Percentiles rank a stretch among this genome's conserved stretches.
These are phyloP conservation scores for Asbolus verrucosus DNA, from an alignment of 1,140 invertebrate genomes.

Conservation along the genomic window DNA sequence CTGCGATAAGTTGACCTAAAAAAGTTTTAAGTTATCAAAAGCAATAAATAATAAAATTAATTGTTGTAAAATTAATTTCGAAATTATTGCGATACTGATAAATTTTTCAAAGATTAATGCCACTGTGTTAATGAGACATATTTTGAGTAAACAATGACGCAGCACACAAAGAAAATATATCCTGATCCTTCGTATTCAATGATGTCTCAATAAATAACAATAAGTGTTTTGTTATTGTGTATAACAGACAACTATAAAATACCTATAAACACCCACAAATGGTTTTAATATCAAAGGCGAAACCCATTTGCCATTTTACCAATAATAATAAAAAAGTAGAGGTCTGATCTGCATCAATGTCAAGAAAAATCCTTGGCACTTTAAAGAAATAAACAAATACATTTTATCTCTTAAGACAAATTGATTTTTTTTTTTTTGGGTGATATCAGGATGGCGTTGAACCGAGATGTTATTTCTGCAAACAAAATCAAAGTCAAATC, in stretches of 20 bases:
- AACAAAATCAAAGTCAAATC: constrained; percentile 33
- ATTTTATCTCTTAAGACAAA: constrained; percentile 10
- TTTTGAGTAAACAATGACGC: background rate
- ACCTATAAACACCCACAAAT: constrained; percentile 4
- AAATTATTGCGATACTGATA: background rate
- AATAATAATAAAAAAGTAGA: background rate
- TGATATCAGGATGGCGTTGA: background rate
- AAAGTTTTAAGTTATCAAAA: too few species aligned
- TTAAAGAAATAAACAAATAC: constrained; percentile 3
- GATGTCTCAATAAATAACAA: background rate
- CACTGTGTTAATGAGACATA: background rate
- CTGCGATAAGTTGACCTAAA: constrained; percentile 11
- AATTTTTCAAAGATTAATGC: too few species aligned
- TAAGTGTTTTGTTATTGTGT: background rate
- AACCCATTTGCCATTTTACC: constrained; percentile 12
- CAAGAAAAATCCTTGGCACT: constrained; percentile 34
- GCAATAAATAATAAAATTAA: background rate
- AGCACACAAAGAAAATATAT: background rate
- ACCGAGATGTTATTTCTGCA: constrained; percentile 8
- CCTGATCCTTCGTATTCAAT: constrained; percentile 1
- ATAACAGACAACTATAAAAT: background rate
- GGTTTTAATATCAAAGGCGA: constrained; percentile 18
- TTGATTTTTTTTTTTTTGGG: constrained; percentile 2
- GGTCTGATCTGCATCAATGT: constrained; percentile 34
- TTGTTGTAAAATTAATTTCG: background rate